Evolutionary conservation across 2,888 invertebrate species (phyloP).

Genomic region (Myathropa florea): DNA sequence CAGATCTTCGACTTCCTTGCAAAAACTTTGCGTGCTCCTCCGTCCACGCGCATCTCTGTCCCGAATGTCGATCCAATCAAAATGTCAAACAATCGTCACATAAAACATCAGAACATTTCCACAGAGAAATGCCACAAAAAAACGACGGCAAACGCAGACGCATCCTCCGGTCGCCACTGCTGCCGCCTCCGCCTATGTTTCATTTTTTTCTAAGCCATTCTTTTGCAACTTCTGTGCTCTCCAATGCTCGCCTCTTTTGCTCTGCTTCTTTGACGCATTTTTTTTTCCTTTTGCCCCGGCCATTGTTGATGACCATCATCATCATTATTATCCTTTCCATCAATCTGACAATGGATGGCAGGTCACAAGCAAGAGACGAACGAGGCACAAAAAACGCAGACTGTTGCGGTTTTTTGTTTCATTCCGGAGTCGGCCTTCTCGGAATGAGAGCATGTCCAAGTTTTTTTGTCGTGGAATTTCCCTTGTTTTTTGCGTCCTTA

Average conservation of each 20-base stretch:
- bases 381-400: neutral
- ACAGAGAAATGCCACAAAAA: neutral
- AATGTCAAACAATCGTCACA: slow-evolving; percentile 15
- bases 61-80: slow-evolving; percentile 10
- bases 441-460: slow-evolving; percentile 28
- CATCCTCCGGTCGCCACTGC: neutral
- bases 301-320: slow-evolving; percentile 54
- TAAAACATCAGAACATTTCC: slow-evolving; percentile 8
- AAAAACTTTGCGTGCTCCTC: neutral
- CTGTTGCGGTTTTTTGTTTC: slow-evolving; percentile 33
- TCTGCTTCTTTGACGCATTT: slow-evolving; percentile 6
- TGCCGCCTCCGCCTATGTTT: neutral
- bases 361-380: slow-evolving; percentile 27
- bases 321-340: slow-evolving; percentile 61
- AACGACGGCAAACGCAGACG: neutral
- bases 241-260: slow-evolving; percentile 11
- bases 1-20: neutral
- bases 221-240: neutral
- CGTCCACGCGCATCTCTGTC: neutral
- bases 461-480: slow-evolving; percentile 15
- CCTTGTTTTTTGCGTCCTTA: slow-evolving; percentile 9
- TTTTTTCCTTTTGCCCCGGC: slow-evolving; percentile 13
- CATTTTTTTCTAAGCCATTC: neutral
- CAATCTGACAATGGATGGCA: slow-evolving; percentile 55
- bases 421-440: slow-evolving; percentile 42